Conservation (phyloP, 2,797 vertebrate species). For the Somateria mollissima region DNA sequence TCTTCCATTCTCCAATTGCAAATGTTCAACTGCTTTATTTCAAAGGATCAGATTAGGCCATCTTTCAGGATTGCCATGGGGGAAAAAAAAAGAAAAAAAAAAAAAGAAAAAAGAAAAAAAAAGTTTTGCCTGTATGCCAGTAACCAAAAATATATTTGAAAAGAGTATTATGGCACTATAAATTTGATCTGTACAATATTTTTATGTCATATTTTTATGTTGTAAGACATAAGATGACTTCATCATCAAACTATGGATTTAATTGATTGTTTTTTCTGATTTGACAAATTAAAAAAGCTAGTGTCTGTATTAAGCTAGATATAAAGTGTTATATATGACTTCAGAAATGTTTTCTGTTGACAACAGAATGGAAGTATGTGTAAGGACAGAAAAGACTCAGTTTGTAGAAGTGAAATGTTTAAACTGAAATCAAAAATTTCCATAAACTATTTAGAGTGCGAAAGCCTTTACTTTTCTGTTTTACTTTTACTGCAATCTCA, state of each 20-base stretch:
- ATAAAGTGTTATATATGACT: neutral
- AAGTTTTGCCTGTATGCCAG: too few relatives aligned
- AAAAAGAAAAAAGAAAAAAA: neutral
- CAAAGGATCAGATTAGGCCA: neutral
- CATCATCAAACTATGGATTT: neutral
- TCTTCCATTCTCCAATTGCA: neutral
- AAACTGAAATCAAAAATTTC: neutral
- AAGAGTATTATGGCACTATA: neutral
- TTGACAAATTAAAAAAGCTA: neutral
- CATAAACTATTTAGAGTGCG: neutral
- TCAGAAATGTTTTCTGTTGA: neutral
- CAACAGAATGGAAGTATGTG: neutral
- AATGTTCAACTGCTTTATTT: neutral
- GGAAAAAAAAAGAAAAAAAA: too few relatives aligned
- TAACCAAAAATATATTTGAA: neutral
- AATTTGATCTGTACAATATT: neutral
- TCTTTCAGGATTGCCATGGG: neutral
- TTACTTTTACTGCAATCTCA: neutral
- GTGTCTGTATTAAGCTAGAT: accelerated
- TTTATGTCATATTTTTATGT: neutral
- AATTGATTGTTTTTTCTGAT: neutral
- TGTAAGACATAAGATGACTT: neutral
- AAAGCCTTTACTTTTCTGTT: neutral
- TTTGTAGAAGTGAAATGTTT: neutral
- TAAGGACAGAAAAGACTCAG: neutral